Evolutionary conservation across 2,888 invertebrate species (phyloP), one percentile per base, ranked within the genome.

Genomic region (Drosophila setosimentum): DNA sequence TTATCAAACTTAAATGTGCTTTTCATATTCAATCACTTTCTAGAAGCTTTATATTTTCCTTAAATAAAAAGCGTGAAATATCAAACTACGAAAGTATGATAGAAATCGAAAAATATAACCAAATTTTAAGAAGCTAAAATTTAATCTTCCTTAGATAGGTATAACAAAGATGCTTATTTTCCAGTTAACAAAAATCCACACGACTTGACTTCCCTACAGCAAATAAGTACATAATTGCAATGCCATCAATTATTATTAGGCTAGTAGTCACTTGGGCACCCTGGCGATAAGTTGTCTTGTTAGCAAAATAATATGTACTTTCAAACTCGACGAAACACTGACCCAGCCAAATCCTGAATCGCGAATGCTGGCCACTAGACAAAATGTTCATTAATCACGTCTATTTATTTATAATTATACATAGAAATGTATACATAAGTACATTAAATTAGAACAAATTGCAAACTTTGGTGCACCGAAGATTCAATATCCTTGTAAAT

Each of bases 321-420:
- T 29, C 21, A 40, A 57, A 42, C 40, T 42, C 21, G 21, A 30
- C 35, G 59, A 60, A 51, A 61, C 37, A 61, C 61, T 37, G 50
- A 61, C 50, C 50, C 50, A 61, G 50, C 61, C 61, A 61, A 51
- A 40, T 51, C 37, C 61, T 51, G 61, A 27, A 37, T 27, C 24
- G 29, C 30, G 61, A 50, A 61, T 61, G 61, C 61, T 51, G 51
- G 61, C 51, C 61, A 61, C 61, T 61, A 51, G 50, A 61, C 61
- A 40, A 61, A 49, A 30, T 51, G 50, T 50, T 51, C 61, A 33
- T 40, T 51, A 24, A 51, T 35, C 50, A 61, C 61, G 50, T 51
- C 30, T 32, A 51, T 50, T 51, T 61, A 61, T 61, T 49, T 60
- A 60, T 60, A 30, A 21, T 45, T 58, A 58, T 45, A 45, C 30